phyloP scores from a whole-genome alignment of 2,797 vertebrate species.

The Tokudaia tokunoshimensis region DNA sequence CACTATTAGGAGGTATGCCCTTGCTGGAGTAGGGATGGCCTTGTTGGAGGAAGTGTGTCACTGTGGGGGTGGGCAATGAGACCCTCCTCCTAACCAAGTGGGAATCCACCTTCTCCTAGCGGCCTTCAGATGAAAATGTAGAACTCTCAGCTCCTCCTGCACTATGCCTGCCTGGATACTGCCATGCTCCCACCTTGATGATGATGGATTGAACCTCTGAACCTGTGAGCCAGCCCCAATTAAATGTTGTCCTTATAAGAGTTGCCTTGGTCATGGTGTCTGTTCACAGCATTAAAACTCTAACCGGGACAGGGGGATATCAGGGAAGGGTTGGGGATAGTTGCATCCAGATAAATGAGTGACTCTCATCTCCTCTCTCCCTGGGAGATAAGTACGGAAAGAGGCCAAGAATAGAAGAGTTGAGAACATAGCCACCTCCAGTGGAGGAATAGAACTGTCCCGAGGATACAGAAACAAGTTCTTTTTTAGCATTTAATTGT shows the following conservation, averaged over 20 bases:
- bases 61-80: neutral
- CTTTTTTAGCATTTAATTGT: neutral
- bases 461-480: neutral
- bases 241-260: neutral
- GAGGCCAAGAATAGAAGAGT: neutral
- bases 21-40: neutral
- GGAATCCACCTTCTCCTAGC: neutral
- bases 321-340: accelerated
- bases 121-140: neutral
- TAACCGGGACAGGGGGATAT: neutral
- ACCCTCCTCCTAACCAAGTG: neutral
- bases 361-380: neutral
- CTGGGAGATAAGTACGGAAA: neutral
- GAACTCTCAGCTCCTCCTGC: neutral
- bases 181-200: neutral
- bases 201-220: neutral
- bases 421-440: neutral
- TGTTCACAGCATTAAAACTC: neutral
- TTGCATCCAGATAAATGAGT: neutral
- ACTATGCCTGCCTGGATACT: neutral
- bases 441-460: neutral
- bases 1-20: neutral
- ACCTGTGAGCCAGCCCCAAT: neutral
- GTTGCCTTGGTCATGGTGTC: neutral
- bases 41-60: neutral